A percentile compares a stretch with the other conserved stretches of the same genome.
phyloP scores from a whole-genome alignment of 2,888 invertebrate species.

The Calliopum simillimum region DNA sequence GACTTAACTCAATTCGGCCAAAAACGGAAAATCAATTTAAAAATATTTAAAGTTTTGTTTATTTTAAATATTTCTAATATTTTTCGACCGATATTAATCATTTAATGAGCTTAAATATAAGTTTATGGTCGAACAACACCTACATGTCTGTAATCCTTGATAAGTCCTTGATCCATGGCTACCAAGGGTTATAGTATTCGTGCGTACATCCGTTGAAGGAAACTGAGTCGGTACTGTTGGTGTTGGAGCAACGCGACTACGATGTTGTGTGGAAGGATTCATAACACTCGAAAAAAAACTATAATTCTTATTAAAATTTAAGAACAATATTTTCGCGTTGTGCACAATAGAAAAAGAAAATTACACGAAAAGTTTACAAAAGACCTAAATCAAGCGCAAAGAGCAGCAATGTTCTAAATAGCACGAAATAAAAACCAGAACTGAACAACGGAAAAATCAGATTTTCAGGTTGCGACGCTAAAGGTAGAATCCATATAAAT shows the following conservation, averaged over 20 bases:
- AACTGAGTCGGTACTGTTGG: conserved; percentile 42
- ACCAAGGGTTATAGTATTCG: conserved; percentile 46
- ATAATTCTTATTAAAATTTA: too few species aligned
- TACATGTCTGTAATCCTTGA: conserved; percentile 59
- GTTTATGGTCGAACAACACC: conserved; percentile 31
- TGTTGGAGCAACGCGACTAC: conserved; percentile 49
- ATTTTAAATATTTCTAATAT: too few species aligned
- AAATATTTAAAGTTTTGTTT: too few species aligned
- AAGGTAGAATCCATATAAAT: conserved; percentile 4
- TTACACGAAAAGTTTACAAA: too few species aligned
- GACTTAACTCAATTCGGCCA: too few species aligned
- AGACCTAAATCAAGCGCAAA: not conserved
- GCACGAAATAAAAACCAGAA: conserved; percentile 38
- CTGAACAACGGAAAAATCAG: conserved; percentile 31
- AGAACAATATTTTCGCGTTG: too few species aligned
- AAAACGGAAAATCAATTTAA: too few species aligned
- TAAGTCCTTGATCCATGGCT: conserved; percentile 50
- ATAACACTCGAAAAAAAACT: conserved; percentile 40
- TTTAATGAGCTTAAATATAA: too few species aligned
- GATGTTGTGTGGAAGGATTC: conserved; percentile 58
- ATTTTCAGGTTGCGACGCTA: conserved; percentile 23
- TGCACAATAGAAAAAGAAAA: too few species aligned
- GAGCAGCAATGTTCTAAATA: conserved; percentile 30
- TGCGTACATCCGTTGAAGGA: conserved; percentile 51
- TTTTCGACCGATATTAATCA: too few species aligned